These are phyloP conservation scores for Hylaeus volcanicus DNA, from an alignment of 1,140 invertebrate genomes.

Conservation along the genomic window DNA sequence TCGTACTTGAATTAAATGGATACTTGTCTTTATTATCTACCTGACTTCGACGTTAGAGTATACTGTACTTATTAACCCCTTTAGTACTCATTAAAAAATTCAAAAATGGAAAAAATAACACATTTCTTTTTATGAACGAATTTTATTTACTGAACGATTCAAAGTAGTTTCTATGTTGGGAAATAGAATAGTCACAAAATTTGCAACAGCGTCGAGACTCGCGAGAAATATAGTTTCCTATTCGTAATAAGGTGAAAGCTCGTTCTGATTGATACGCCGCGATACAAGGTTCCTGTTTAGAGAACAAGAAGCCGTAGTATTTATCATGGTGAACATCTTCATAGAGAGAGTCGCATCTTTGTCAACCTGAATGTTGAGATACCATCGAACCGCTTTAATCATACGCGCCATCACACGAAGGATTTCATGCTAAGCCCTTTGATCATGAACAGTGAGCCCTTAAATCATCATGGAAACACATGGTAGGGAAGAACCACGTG, in stretches of 20 bases:
- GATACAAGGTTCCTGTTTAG: neutral
- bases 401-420: slow-evolving; percentile 1
- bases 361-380: slow-evolving; percentile 9
- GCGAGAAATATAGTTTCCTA: neutral
- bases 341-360: neutral
- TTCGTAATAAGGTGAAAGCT: neutral
- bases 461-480: slow-evolving; percentile 25
- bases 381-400: slow-evolving; percentile 16
- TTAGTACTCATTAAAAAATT: no score
- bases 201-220: neutral
- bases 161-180: slow-evolving; percentile 4
- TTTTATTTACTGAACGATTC: neutral
- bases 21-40: no score
- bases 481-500: neutral
- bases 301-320: slow-evolving; percentile 1
- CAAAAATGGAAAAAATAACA: no score
- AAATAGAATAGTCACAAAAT: neutral
- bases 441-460: slow-evolving; percentile 27
- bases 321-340: neutral
- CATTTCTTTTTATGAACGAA: no score
- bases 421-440: slow-evolving; percentile 18
- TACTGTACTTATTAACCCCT: no score
- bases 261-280: neutral
- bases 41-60: no score
- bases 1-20: neutral